Conservation (phyloP, 2,797 vertebrate genomes). For the Cossypha polioptera region DNA sequence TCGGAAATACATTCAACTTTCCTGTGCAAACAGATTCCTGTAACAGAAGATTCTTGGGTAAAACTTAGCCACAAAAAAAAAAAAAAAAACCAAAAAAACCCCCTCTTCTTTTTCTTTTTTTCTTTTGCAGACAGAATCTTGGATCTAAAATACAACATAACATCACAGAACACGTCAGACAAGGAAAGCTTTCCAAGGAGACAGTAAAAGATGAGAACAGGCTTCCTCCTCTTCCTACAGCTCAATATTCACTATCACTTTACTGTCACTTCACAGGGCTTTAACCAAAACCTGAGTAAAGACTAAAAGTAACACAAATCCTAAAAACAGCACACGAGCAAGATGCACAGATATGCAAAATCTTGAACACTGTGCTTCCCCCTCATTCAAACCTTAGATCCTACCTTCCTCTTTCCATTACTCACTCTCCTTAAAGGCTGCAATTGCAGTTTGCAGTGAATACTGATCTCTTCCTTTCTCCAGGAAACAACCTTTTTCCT, state of each 20-base stretch:
- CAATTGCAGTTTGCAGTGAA: background rate
- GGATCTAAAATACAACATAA: background rate
- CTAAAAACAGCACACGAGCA: background rate
- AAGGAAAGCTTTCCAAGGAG: background rate
- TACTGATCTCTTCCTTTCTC: background rate
- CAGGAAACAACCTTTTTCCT: background rate
- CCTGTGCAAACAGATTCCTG: background rate
- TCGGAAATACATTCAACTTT: background rate
- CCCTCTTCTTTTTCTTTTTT: background rate
- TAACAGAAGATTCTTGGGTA: background rate
- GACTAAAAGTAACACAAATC: background rate
- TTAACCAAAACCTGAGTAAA: conserved; percentile 12
- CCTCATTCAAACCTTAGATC: background rate
- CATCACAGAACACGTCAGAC: background rate
- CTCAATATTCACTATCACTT: background rate
- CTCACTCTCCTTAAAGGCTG: background rate
- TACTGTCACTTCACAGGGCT: background rate
- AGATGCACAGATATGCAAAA: background rate
- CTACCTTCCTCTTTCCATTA: background rate
- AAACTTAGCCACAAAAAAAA: background rate
- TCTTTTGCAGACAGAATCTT: background rate
- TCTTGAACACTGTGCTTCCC: background rate
- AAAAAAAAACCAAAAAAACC: background rate
- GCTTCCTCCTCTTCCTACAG: background rate
- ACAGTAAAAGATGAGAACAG: background rate